Evolutionary conservation across 2,113 vertebrate species (phyloP).

Genomic region (Bujurquina vittata): DNA sequence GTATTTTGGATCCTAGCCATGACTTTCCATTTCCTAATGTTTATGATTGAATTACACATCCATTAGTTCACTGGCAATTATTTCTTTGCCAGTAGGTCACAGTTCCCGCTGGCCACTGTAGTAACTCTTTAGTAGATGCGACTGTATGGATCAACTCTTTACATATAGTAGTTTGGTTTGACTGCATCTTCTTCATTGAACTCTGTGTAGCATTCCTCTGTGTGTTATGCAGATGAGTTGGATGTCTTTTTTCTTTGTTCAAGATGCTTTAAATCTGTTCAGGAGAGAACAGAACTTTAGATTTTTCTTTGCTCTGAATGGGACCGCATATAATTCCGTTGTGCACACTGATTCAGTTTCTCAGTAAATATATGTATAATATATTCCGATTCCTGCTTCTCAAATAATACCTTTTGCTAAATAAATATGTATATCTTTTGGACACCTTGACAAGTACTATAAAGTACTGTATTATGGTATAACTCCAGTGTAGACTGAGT

Average conservation of each 20-base stretch:
- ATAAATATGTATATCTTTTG: background rate
- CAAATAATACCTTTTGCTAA: background rate
- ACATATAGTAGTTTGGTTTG: background rate
- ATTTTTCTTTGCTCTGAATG: too few species aligned
- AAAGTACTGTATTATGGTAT: too few species aligned
- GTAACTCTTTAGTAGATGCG: background rate
- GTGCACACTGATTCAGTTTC: background rate
- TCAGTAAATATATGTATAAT: background rate
- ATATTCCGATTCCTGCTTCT: background rate
- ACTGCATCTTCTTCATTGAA: background rate
- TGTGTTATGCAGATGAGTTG: background rate
- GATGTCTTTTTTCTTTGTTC: background rate
- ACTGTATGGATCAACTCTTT: background rate
- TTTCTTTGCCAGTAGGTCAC: constrained; percentile 51
- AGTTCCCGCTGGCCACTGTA: background rate
- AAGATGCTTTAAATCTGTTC: background rate
- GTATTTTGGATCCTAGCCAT: constrained; percentile 40
- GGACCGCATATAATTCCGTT: background rate
- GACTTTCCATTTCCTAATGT: constrained; percentile 61
- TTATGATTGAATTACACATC: constrained; percentile 70
- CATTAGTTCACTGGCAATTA: constrained; percentile 71
- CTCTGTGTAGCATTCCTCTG: background rate
- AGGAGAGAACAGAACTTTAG: background rate
- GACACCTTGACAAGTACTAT: background rate
- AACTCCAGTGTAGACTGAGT: too few species aligned